Evolutionary conservation across 2,797 vertebrate genomes (phyloP).

Genomic region (Lutjanus argentimaculatus): DNA sequence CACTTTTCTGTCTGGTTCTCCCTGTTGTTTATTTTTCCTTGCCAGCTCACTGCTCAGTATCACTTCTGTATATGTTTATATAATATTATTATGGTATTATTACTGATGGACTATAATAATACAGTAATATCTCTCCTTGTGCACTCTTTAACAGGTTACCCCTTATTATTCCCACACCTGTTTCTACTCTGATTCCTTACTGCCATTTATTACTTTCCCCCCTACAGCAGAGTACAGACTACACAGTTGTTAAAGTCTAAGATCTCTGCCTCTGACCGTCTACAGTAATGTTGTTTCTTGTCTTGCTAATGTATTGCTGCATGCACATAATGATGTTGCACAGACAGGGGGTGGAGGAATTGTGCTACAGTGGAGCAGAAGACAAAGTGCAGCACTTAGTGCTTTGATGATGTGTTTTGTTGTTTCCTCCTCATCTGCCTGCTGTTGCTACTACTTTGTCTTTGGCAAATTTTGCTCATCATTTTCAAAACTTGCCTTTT

Average conservation of each 20-base stretch:
- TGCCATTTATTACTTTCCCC: conserved; percentile 54
- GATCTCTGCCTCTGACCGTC: conserved; percentile 44
- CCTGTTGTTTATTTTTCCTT: neutral
- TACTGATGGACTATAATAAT: neutral
- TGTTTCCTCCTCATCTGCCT: conserved; percentile 18
- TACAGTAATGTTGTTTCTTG: conserved; percentile 52
- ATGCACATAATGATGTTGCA: conserved; percentile 56
- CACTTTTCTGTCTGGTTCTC: neutral
- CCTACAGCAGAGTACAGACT: conserved; percentile 34
- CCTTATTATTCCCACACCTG: conserved; percentile 25
- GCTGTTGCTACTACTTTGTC: conserved; percentile 28
- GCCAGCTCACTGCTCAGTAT: neutral
- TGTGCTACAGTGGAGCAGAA: conserved; percentile 17
- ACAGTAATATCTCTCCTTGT: neutral
- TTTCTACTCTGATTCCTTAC: conserved; percentile 34
- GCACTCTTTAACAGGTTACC: neutral
- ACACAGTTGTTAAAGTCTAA: conserved; percentile 32
- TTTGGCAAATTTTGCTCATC: conserved; percentile 6
- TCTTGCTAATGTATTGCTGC: conserved; percentile 45
- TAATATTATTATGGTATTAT: neutral
- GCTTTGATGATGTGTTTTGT: conserved; percentile 34
- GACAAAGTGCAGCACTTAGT: conserved; percentile 45
- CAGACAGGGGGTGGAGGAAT: conserved; percentile 32
- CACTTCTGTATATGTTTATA: neutral
- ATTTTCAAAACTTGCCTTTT: conserved; percentile 1